Conservation (phyloP, 2,797 vertebrate species). For the Diglossa cyanea region DNA sequence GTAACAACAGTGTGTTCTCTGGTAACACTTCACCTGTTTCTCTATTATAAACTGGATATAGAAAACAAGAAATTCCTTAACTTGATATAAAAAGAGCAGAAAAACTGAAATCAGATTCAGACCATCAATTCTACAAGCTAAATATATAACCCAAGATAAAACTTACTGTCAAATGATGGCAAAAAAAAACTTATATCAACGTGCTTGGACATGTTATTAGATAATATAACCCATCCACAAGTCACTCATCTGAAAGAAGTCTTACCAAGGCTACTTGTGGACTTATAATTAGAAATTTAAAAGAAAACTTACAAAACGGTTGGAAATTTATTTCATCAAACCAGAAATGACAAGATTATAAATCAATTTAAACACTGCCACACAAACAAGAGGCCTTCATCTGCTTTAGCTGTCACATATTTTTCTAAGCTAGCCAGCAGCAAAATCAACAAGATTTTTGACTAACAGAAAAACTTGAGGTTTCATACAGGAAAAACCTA, state of each 20-base stretch:
- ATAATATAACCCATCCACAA: not conserved
- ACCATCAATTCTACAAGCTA: not conserved
- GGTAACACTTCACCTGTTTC: not conserved
- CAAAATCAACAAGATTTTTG: not conserved
- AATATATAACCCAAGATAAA: not conserved
- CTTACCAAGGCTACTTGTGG: slow-evolving; percentile 78
- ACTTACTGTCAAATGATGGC: not conserved
- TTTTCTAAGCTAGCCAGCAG: not conserved
- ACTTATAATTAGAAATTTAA: slow-evolving; percentile 75
- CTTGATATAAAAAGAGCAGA: not conserved
- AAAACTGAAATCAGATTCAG: not conserved
- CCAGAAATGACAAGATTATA: not conserved
- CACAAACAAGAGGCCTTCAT: not conserved
- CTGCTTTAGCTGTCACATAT: not conserved
- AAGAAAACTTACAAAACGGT: slow-evolving; percentile 58
- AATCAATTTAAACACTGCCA: not conserved
- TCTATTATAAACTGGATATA: not conserved
- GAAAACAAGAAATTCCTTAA: not conserved
- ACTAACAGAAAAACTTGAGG: not conserved
- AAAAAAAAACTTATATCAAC: not conserved
- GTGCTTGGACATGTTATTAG: not conserved
- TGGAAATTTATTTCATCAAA: not conserved
- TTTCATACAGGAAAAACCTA: not conserved
- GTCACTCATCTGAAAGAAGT: slow-evolving; percentile 83
- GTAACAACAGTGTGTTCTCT: not conserved